phyloP scores from a whole-genome alignment of 64 coral and sea anemone genomes.

The Montipora efflorescens region DNA sequence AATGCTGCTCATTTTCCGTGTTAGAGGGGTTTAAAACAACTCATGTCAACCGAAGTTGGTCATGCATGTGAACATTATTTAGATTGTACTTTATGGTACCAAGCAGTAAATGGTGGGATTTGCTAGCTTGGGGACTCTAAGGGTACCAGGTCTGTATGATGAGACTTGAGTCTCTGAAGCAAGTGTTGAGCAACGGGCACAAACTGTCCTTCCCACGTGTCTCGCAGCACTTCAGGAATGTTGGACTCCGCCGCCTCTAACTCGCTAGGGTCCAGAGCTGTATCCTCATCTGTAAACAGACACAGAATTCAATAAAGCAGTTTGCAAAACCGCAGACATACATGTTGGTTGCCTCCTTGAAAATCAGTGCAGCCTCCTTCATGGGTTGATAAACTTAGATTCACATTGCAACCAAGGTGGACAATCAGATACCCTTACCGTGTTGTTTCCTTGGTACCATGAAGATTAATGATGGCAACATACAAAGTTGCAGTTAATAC shows the following conservation, averaged over 20 bases:
- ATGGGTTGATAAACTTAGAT: too few species aligned
- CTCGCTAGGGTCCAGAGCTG: constrained; percentile 68
- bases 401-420: too few species aligned
- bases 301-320: not conserved
- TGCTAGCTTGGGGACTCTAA: constrained; percentile 85
- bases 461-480: too few species aligned
- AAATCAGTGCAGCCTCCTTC: too few species aligned
- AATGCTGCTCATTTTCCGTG: too few species aligned
- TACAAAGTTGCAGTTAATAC: too few species aligned
- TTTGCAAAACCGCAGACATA: too few species aligned
- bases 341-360: too few species aligned
- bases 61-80: not conserved
- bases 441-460: too few species aligned
- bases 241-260: constrained; percentile 56
- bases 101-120: not conserved
- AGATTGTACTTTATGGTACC: not conserved
- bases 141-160: constrained; percentile 95
- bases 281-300: constrained; percentile 83
- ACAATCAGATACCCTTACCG: too few species aligned
- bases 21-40: too few species aligned
- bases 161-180: constrained; percentile 79
- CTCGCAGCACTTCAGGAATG: constrained; percentile 68
- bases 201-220: constrained; percentile 92
- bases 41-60: not conserved
- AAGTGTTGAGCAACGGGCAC: constrained; percentile 88